Evolutionary conservation across 2,113 vertebrate species (phyloP).

Genomic region (Tachycineta bicolor): DNA sequence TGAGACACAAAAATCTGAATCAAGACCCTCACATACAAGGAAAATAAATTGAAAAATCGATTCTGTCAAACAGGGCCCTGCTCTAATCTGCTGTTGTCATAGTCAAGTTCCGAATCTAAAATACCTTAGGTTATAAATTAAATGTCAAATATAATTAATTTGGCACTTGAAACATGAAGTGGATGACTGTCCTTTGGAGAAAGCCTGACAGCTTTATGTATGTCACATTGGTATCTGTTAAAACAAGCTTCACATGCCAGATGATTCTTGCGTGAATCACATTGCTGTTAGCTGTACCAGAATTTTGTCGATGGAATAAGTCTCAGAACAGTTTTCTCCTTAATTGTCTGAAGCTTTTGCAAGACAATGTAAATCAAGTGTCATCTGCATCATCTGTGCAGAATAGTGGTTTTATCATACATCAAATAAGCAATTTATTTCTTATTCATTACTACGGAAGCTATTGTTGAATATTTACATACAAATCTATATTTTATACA

Average conservation of each 20-base stretch:
- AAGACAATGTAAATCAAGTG: constrained; percentile 53
- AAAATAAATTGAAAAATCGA: constrained; percentile 68
- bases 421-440: constrained; percentile 28
- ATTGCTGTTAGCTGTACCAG: constrained; percentile 65
- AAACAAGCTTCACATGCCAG: constrained; percentile 68
- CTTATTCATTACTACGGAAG: constrained; percentile 20
- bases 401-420: constrained; percentile 40
- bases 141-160: constrained; percentile 79
- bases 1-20: background rate
- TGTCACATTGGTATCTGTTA: constrained; percentile 70
- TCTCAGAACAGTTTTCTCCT: constrained; percentile 33
- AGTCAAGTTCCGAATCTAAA: constrained; percentile 64
- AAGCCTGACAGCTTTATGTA: constrained; percentile 72
- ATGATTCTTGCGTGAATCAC: constrained; percentile 48
- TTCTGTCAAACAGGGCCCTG: constrained; percentile 59
- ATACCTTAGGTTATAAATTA: constrained; percentile 77
- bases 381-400: constrained; percentile 40
- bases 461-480: constrained; percentile 28
- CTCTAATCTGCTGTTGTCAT: constrained; percentile 67
- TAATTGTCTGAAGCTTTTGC: constrained; percentile 53
- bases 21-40: constrained; percentile 20
- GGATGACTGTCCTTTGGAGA: constrained; percentile 67
- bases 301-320: constrained; percentile 44
- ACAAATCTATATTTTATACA: constrained; percentile 35
- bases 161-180: constrained; percentile 65